A percentile compares a stretch with the other conserved stretches of the same genome.
These are phyloP conservation scores for Orthosia cruda DNA, from an alignment of 2,888 invertebrate species.

Conservation along the genomic window DNA sequence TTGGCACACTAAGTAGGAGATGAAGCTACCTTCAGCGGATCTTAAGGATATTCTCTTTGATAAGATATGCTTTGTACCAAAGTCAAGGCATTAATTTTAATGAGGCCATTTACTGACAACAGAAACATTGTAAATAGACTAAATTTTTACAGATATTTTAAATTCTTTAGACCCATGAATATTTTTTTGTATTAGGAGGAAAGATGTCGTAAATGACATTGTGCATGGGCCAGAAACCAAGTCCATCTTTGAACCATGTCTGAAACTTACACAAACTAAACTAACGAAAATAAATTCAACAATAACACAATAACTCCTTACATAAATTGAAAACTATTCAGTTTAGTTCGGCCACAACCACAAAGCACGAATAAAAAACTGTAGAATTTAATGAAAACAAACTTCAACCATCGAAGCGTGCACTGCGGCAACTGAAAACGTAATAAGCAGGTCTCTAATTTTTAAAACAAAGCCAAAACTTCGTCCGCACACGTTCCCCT, in stretches of 20 bases:
- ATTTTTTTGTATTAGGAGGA: no score
- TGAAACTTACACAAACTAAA: background rate
- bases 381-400: conserved; percentile 31
- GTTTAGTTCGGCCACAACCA: background rate
- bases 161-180: background rate
- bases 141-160: background rate
- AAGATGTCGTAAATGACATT: background rate
- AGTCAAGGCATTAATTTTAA: conserved; percentile 32
- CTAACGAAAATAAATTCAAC: background rate
- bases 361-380: conserved; percentile 7
- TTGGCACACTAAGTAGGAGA: no score
- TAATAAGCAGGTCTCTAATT: conserved; percentile 65
- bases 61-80: background rate
- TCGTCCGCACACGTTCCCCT: conserved; percentile 38
- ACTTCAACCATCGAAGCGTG: conserved; percentile 25
- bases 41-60: background rate
- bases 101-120: background rate
- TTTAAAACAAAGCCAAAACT: conserved; percentile 71
- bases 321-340: background rate
- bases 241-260: background rate
- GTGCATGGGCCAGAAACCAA: no score
- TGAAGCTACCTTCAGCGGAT: conserved; percentile 9
- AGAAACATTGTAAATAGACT: background rate
- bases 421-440: conserved; percentile 57
- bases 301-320: background rate